These are phyloP conservation scores for Lysandra bellargus DNA, from an alignment of 2,888 invertebrate genomes.

Conservation along the genomic window DNA sequence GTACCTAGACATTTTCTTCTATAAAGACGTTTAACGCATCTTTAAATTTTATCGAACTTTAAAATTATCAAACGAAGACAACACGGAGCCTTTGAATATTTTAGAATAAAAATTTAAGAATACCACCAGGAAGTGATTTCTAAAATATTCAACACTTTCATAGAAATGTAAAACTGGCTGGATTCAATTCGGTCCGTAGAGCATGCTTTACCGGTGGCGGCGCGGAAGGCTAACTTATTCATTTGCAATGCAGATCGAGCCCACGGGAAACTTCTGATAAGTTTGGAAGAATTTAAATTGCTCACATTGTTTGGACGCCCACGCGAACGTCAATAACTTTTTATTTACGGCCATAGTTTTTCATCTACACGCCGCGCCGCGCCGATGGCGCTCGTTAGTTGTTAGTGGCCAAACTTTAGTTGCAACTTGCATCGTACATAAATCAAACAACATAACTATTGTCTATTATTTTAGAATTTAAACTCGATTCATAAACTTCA, in stretches of 20 bases:
- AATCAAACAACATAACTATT: not conserved
- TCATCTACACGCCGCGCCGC: not conserved
- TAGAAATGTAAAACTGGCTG: not conserved
- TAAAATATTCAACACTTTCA: conserved; percentile 2
- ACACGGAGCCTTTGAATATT: no score
- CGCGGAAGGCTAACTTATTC: conserved; percentile 22
- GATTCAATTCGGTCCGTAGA: not conserved
- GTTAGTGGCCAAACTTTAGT: conserved; percentile 5
- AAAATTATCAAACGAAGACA: no score
- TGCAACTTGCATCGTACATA: not conserved
- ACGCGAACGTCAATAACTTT: conserved; percentile 8
- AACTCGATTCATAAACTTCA: not conserved
- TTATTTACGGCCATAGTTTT: conserved; percentile 23
- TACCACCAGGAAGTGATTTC: not conserved
- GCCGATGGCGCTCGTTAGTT: not conserved
- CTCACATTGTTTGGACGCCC: conserved; percentile 23
- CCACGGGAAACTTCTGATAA: conserved; percentile 30
- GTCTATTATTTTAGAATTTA: not conserved
- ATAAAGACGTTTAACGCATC: no score
- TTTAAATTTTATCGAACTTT: no score
- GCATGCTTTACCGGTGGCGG: not conserved
- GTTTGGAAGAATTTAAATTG: conserved; percentile 29
- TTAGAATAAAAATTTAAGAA: not conserved
- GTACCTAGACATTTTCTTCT: no score
- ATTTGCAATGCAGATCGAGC: conserved; percentile 30